Percentiles rank a stretch among this genome's conserved stretches.
These are phyloP conservation scores for Synchiropus splendidus DNA, from an alignment of 2,113 vertebrate species.

Conservation along the genomic window DNA sequence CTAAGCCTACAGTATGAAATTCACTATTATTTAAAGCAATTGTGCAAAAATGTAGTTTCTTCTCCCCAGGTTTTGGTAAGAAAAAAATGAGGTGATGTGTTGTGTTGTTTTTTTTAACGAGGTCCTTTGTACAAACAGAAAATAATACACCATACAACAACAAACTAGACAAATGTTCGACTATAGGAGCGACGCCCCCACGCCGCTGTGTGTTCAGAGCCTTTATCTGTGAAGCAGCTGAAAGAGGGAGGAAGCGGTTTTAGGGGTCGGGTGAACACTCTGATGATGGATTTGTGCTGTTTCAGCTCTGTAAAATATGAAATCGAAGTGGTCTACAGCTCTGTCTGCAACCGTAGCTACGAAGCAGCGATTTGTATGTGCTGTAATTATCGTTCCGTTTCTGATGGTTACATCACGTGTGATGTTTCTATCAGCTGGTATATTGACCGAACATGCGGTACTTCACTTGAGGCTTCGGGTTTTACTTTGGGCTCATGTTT, in stretches of 20 bases:
- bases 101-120: conserved; percentile 68
- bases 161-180: conserved; percentile 56
- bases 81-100: conserved; percentile 79
- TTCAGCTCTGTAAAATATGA: conserved; percentile 14
- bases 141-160: conserved; percentile 68
- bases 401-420: too few relatives aligned
- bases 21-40: conserved; percentile 39
- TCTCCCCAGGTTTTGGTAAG: conserved; percentile 76
- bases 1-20: conserved; percentile 13
- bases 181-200: conserved; percentile 35
- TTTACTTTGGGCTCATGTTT: conserved; percentile 37
- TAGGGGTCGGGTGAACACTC: conserved; percentile 40
- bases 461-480: conserved; percentile 26
- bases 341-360: conserved; percentile 53
- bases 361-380: conserved; percentile 56
- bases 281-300: conserved; percentile 39
- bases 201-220: conserved; percentile 46
- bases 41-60: conserved; percentile 68
- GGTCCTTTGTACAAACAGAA: conserved; percentile 78
- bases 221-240: conserved; percentile 59
- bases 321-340: conserved; percentile 66
- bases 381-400: conserved; percentile 4
- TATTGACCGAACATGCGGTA: neutral
- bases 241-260: conserved; percentile 2
- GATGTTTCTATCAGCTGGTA: too few relatives aligned